Evolutionary conservation across 2,797 vertebrate species (phyloP), one percentile per base, ranked within the genome.

Genomic region (Oryzias sinensis): DNA sequence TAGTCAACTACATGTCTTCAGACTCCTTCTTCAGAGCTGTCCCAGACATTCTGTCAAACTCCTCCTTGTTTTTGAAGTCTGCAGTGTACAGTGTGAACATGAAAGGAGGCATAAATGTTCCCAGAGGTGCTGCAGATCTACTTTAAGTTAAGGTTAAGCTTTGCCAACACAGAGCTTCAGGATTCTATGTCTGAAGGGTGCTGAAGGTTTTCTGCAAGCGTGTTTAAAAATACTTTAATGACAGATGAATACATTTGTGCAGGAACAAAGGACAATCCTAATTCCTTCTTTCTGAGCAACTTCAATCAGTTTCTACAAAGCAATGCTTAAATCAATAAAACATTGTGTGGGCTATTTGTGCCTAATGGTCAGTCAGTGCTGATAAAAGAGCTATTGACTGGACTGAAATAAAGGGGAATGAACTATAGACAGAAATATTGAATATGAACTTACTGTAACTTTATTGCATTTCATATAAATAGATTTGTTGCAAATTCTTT

Each of bases 21-120:
- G 51, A 68, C 20, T 50, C 43, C 37, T 13, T 27, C 46, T 65
- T 64, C 70, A 52, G 62, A 72, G 61, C 62, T 61, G 71, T 79
- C 55, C 18, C 43, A 81, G 43, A 49, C 49, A 2, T 63, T 65
- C 48, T 17, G 57, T 65, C 55, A 59, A 54, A 71, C 63, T 74
- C 46, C 56, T 52, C 61, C 62, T 63, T 73, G 52, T 40, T 59
- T 79, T 61, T 73, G 70, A 74, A 70, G 61, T 66, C 56, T 52
- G 62, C 47, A 14, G 68, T 37, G 53, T 57, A 40, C 59, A 49
- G 50, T 14, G 11, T 22, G 25, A 59, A 76, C 74, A 81, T 77
- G 58, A 83, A 79, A 79, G 63, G 55, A 71, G 68, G 65, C 70
- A 43, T 53, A 51, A 29, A 22, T 15, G 49, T 14, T 79, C 62